Evolutionary conservation across 1,140 invertebrate genomes (phyloP), one percentile per base, ranked within the genome.

Genomic region (Eriocheir sinensis): DNA sequence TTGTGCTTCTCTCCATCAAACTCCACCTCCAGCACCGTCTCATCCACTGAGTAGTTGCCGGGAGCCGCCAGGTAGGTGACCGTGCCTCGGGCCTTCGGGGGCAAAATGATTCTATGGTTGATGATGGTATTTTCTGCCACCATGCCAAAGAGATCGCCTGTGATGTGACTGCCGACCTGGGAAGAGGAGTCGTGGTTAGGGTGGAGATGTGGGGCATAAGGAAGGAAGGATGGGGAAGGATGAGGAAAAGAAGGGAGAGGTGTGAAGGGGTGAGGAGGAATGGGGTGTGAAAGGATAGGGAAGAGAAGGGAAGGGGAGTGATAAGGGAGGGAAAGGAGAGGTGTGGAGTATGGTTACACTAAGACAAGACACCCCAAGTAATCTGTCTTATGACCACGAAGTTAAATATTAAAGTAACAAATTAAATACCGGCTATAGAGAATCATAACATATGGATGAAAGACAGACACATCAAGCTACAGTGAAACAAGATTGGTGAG

Each of bases 91-190:
- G 98, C 98, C 96, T 98, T 98, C 0, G 99, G 99, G 34, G 98
- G 99, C 94, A 99, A 97, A 97, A 99, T 98, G 97, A 99, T 98
- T 97, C 98, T 99, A 97, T 99, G 99, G 96, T 99, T 99, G 40
- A 99, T 99, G 89, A 99, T 97, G 40, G 99, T 99, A 96, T 99
- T 99, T 97, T 99, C 99, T 96, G 99, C 98, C 17, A 99, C 99
- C 48, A 98, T 97, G 95, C 99, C 99, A 97, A 99, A 99, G 94
- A 99, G 97, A 97, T 99, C 99, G 38, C 99, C 99, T 83, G 99
- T 99, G 85, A 99, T 98, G 97, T 99, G 99, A 90, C 98, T 98
- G 15, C 99, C 99, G 95, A 98, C 97, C 98, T 98, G 96, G 32
- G 96, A 91, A 81, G 40, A 44, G 40, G 44, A 27, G 41, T 0